Evolutionary conservation across 2,113 vertebrate species (phyloP).

Genomic region (Ptyas mucosa): DNA sequence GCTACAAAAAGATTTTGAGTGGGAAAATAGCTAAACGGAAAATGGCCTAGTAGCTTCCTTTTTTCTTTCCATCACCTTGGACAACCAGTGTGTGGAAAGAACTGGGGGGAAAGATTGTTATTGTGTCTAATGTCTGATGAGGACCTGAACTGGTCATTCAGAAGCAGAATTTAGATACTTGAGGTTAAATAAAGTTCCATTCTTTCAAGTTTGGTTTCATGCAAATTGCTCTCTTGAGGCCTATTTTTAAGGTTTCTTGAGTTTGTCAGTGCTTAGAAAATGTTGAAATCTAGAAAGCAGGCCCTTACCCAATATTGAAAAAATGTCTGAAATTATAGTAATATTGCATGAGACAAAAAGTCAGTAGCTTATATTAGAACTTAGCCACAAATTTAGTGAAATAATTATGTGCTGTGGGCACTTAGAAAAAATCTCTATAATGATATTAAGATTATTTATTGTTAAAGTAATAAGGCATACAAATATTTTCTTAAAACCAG

Average conservation of each 20-base stretch:
- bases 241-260: neutral
- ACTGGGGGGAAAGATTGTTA: neutral
- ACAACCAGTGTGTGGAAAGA: neutral
- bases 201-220: neutral
- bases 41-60: neutral
- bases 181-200: neutral
- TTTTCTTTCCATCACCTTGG: neutral
- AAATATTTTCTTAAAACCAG: neutral
- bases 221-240: neutral
- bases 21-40: neutral
- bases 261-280: neutral
- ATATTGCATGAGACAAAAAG: neutral
- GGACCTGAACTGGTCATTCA: neutral
- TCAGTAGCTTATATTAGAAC: neutral
- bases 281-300: neutral
- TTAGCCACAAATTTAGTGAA: neutral
- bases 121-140: neutral
- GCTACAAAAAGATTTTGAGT: neutral
- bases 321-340: neutral
- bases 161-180: neutral
- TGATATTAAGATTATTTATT: neutral
- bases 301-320: neutral
- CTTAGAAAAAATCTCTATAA: neutral
- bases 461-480: neutral
- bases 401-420: neutral